Conservation (phyloP, 2,113 vertebrate genomes). For the Psittacara wagleri region DNA sequence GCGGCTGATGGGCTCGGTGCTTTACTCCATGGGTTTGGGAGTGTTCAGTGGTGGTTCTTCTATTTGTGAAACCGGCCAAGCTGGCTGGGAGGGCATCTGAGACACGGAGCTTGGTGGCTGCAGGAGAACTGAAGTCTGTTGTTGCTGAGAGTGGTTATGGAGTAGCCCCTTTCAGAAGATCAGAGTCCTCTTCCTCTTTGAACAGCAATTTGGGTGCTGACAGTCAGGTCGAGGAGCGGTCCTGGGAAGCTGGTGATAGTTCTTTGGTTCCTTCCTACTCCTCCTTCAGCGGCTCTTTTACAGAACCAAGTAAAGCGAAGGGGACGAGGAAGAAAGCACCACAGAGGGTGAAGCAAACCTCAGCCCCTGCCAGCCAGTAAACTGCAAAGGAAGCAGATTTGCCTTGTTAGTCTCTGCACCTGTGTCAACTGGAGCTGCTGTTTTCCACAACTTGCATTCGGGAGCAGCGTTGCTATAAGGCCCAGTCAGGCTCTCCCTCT, state of each 20-base stretch:
- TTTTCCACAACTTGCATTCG: rapidly evolving
- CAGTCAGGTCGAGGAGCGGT: not conserved
- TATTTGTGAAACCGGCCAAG: not conserved
- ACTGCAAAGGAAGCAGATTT: conserved; percentile 72
- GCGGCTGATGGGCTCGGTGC: not conserved
- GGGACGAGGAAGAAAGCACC: conserved; percentile 84
- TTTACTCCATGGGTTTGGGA: rapidly evolving
- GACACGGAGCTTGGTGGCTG: rapidly evolving
- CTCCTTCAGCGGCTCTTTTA: conserved; percentile 47
- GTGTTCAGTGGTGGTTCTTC: not conserved
- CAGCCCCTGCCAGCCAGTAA: conserved; percentile 91
- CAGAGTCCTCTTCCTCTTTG: not conserved
- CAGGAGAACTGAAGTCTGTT: not conserved
- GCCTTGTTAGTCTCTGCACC: not conserved
- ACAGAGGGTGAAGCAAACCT: conserved; percentile 82
- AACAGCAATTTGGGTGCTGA: not conserved
- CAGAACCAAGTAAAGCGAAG: conserved; percentile 73
- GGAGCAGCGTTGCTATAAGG: not conserved
- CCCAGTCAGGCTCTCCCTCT: not conserved
- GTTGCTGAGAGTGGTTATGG: rapidly evolving
- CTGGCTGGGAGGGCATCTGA: not conserved
- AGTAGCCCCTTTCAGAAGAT: not conserved
- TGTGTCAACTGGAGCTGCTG: rapidly evolving
- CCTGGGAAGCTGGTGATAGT: not conserved
- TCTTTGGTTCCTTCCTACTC: not conserved